Percentiles rank a stretch among this genome's conserved stretches.
phyloP scores from a whole-genome alignment of 2,113 vertebrate species.

The Cygnus atratus region DNA sequence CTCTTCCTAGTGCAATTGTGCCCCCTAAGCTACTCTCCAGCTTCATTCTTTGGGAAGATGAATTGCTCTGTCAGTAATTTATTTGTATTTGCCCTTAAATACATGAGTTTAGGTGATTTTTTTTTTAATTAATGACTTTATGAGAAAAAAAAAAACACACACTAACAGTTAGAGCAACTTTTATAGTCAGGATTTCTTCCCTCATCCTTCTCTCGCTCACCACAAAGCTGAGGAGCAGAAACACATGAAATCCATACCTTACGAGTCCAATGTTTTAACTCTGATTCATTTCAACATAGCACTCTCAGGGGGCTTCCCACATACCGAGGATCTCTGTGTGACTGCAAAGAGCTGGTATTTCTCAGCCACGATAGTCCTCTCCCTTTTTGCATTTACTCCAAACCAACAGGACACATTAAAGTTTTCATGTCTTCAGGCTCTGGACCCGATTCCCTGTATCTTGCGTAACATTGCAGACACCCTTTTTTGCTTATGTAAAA shows the following conservation, averaged over 20 bases:
- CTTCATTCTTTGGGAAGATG: neutral
- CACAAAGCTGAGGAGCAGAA: neutral
- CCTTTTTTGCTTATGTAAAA: neutral
- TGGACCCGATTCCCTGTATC: neutral
- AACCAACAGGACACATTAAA: neutral
- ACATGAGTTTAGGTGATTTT: neutral
- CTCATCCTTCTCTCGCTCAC: neutral
- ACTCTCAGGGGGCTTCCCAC: neutral
- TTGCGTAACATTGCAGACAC: neutral
- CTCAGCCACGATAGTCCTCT: neutral
- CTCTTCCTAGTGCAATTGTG: neutral
- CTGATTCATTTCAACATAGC: neutral
- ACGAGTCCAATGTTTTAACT: neutral
- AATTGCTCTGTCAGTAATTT: neutral
- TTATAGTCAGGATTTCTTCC: neutral
- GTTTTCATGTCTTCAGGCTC: neutral
- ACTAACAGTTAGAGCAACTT: neutral
- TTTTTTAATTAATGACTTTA: neutral
- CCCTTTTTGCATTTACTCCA: neutral
- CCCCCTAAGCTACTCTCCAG: neutral
- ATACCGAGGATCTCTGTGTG: neutral
- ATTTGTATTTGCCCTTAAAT: neutral
- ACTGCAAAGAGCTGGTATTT: neutral
- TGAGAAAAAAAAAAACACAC: neutral
- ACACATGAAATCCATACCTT: neutral